phyloP scores from a whole-genome alignment of 2,888 invertebrate species.

The Diachrysia chrysitis region DNA sequence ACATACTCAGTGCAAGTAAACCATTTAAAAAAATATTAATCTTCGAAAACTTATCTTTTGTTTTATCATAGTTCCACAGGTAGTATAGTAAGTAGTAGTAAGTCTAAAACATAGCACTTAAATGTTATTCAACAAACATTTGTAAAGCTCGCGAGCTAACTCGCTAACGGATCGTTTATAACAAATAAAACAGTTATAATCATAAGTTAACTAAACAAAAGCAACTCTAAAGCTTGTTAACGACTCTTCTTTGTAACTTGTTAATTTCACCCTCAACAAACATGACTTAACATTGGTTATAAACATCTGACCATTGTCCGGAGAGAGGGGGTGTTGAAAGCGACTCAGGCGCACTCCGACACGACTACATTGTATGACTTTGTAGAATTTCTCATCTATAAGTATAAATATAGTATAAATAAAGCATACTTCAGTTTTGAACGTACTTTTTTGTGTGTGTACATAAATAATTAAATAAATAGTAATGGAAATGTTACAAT shows the following conservation, averaged over 20 bases:
- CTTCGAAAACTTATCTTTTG: too few species aligned
- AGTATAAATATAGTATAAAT: too few species aligned
- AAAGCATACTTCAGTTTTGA: too few species aligned
- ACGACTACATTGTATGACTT: conserved; percentile 63
- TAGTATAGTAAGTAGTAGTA: neutral
- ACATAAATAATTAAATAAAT: too few species aligned
- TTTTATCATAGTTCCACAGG: neutral
- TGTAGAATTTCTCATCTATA: conserved; percentile 52
- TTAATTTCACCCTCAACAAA: conserved; percentile 42
- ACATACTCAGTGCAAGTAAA: too few species aligned
- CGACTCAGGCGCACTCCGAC: conserved; percentile 65
- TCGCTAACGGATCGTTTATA: conserved; percentile 18
- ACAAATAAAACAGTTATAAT: conserved; percentile 29
- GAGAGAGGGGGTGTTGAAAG: conserved; percentile 62
- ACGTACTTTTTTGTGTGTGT: too few species aligned
- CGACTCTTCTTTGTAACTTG: conserved; percentile 29
- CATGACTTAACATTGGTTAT: conserved; percentile 22
- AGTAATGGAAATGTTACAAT: too few species aligned
- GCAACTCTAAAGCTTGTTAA: conserved; percentile 27
- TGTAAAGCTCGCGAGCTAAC: conserved; percentile 22
- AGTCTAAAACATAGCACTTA: neutral
- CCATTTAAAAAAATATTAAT: too few species aligned
- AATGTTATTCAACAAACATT: neutral
- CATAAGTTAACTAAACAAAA: conserved; percentile 32
- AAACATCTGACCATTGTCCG: conserved; percentile 49